These are phyloP conservation scores for Tringa solitaria DNA, from an alignment of 2,113 vertebrate genomes.

Conservation along the genomic window DNA sequence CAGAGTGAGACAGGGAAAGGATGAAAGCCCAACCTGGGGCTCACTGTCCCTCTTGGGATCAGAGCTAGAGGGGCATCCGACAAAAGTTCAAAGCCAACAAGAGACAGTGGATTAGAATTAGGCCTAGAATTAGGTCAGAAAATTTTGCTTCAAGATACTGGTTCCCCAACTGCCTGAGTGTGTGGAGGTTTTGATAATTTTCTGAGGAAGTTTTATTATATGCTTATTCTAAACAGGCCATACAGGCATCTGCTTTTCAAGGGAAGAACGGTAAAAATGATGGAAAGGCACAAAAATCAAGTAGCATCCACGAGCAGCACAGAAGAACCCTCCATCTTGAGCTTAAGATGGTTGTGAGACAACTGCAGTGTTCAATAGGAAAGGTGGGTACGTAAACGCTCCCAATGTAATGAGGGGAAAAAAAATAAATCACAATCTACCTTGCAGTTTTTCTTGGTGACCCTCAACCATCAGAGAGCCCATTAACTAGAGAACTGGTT, in stretches of 20 bases:
- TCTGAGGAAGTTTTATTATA: neutral
- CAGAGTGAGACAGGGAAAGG: neutral
- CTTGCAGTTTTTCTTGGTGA: neutral
- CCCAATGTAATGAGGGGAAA: neutral
- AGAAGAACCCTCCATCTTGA: neutral
- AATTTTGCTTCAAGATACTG: neutral
- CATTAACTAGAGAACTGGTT: neutral
- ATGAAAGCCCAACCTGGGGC: neutral
- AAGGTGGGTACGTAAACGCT: neutral
- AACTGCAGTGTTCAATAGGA: neutral
- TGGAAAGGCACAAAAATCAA: neutral
- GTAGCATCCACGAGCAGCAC: neutral
- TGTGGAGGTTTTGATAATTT: neutral
- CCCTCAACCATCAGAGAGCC: neutral
- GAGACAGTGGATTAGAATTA: neutral
- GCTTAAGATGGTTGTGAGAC: neutral
- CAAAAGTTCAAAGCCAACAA: neutral
- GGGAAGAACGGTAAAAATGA: neutral
- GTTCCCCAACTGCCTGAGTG: rapidly evolving
- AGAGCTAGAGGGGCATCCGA: neutral
- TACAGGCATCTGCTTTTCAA: neutral
- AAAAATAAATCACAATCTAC: neutral
- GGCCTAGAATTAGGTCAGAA: too few relatives aligned
- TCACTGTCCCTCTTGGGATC: neutral
- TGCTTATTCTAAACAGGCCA: neutral